These are phyloP conservation scores for Corythornis madagascariensis DNA, from an alignment of 2,113 vertebrate species.

Conservation along the genomic window DNA sequence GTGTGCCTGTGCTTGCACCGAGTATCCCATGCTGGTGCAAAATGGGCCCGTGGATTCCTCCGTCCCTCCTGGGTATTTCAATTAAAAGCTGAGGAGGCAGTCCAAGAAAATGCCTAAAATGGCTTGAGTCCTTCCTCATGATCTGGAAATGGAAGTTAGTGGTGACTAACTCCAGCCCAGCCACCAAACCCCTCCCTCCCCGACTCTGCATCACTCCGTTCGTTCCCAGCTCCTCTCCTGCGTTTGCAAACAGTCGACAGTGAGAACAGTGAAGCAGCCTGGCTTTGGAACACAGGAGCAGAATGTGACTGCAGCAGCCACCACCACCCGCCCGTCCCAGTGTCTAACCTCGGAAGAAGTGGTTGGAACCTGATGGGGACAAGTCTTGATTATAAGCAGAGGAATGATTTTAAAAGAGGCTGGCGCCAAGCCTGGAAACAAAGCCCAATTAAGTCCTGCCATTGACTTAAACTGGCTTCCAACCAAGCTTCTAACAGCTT, in stretches of 20 bases:
- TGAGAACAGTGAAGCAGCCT: conserved; percentile 20
- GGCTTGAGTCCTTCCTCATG: conserved; percentile 41
- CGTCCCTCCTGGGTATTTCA: conserved; percentile 29
- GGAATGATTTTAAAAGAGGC: not conserved
- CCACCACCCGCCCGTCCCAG: fast-evolving
- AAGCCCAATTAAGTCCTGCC: conserved; percentile 21
- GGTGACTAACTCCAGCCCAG: conserved; percentile 48
- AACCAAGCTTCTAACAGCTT: not conserved
- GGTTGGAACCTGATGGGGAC: not conserved
- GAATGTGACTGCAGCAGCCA: not conserved
- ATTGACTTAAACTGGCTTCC: conserved; percentile 1
- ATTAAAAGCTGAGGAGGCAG: not conserved
- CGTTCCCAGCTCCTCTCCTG: conserved; percentile 10
- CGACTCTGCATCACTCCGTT: conserved; percentile 1
- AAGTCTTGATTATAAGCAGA: not conserved
- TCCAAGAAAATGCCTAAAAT: conserved; percentile 65
- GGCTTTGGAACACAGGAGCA: not conserved
- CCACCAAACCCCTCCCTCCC: conserved; percentile 52
- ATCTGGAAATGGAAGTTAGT: conserved; percentile 52
- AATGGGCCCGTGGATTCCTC: not conserved
- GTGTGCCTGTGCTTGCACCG: not conserved
- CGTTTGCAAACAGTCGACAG: not conserved
- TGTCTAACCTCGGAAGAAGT: not conserved
- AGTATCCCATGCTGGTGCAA: not conserved
- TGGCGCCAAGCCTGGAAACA: not conserved